phyloP scores from a whole-genome alignment of 2,113 vertebrate species.

The Hiodon tergisus region DNA sequence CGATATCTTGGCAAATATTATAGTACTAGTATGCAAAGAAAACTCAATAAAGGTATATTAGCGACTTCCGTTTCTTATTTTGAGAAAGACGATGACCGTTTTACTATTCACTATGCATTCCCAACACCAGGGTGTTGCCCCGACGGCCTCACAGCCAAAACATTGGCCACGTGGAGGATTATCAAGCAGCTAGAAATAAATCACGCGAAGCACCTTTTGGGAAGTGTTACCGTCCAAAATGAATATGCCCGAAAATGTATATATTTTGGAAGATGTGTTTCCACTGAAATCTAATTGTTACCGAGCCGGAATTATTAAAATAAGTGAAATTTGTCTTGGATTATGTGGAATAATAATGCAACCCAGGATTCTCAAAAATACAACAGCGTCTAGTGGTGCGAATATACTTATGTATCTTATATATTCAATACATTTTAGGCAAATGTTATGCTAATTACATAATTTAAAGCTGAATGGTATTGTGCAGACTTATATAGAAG shows the following conservation, averaged over 20 bases:
- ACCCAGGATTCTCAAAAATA: not conserved
- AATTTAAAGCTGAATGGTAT: no score
- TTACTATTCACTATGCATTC: constrained; percentile 3
- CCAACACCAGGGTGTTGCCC: constrained; percentile 18
- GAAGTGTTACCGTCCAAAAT: no score
- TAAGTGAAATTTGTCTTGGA: not conserved
- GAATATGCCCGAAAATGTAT: no score
- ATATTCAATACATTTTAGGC: no score
- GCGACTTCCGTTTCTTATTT: constrained; percentile 7
- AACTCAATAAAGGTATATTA: not conserved
- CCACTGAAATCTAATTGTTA: not conserved
- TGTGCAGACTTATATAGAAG: no score
- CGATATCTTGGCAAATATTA: not conserved
- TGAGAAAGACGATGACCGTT: not conserved
- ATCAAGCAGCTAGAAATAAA: not conserved
- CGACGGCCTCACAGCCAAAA: constrained; percentile 21
- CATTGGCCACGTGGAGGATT: constrained; percentile 32
- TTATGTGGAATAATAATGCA: not conserved
- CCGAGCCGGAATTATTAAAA: not conserved
- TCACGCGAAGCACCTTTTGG: no score
- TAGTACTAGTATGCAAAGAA: not conserved
- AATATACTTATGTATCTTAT: no score
- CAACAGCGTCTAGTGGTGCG: no score
- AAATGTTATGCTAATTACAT: no score
- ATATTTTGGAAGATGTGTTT: no score